These are phyloP conservation scores for Spodoptera littoralis DNA, from an alignment of 2,888 invertebrate genomes.

Conservation along the genomic window DNA sequence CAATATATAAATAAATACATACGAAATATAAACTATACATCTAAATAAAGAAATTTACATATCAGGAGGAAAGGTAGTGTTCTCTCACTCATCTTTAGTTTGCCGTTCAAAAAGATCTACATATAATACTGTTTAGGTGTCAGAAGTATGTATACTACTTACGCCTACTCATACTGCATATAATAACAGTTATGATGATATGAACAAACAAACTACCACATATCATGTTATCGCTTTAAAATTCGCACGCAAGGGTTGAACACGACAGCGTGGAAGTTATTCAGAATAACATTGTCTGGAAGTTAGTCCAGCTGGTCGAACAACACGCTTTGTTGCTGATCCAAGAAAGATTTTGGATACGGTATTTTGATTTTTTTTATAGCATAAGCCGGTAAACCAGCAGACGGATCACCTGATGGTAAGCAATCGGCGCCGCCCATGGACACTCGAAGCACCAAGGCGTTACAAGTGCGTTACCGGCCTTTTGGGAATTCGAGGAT, in stretches of 20 bases:
- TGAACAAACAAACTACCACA: conserved; percentile 37
- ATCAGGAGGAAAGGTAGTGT: too few species aligned
- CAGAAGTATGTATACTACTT: background rate
- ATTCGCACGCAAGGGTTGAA: conserved; percentile 55
- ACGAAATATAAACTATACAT: too few species aligned
- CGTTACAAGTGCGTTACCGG: too few species aligned
- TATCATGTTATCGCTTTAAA: conserved; percentile 56
- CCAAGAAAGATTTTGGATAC: conserved; percentile 6
- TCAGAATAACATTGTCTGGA: conserved; percentile 55
- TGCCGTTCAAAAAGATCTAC: background rate
- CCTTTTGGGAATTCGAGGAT: too few species aligned
- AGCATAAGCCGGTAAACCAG: too few species aligned
- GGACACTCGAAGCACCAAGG: too few species aligned
- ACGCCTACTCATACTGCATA: conserved; percentile 10
- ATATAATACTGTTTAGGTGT: background rate
- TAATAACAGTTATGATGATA: conserved; percentile 6
- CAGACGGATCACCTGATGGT: too few species aligned
- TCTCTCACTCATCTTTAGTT: too few species aligned
- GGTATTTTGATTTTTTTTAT: too few species aligned
- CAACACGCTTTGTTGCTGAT: conserved; percentile 26
- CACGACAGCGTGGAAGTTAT: conserved; percentile 54
- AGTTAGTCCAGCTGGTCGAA: conserved; percentile 53
- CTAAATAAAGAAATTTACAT: too few species aligned
- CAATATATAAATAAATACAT: too few species aligned
- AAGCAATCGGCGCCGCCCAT: too few species aligned